Base-by-base conservation (phyloP, 1,140 invertebrate species). In the Tribolium castaneum region DNA sequence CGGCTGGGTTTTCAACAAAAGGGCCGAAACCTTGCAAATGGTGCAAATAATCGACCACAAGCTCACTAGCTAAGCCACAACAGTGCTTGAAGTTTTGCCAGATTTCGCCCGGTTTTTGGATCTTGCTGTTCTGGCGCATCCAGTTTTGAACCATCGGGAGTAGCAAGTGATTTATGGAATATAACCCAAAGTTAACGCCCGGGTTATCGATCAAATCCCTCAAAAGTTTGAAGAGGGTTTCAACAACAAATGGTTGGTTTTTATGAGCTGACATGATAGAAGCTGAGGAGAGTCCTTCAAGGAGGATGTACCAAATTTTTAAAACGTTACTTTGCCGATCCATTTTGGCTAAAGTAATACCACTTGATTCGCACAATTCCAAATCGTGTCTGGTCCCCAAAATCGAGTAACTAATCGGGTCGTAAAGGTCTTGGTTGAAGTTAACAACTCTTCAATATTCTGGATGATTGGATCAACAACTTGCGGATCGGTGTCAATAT, bases 11-110 rank as follows among this genome's bases (percentile, higher is more conserved):
- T 85, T 90, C 88, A 84, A 66, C 88, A 87, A 14, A 13, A 72
- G 45, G 62, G n/a, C 79, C 72, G 13, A 34, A 39, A 45, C 90
- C 90, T 84, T 91, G 89, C 25, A 93, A 85, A 73, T 90, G 87
- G 7, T 87, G 87, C 25, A 95, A 85, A 82, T 95, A 96, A 84
- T 96, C 92, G 0, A 98, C 96, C n/a, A 97, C 92, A 25, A 97
- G 88, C 84, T 98, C 96, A 3, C 95, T 96, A 19, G 94, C 94
- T 82, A 97, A 92, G 9, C 97, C 96, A 85, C 95, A 97, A 83
- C 95, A 97, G 83, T 98, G 96, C 84, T 97, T 98, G 83, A 97
- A 98, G 86, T 96, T 97, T 50, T 94, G 91, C 93, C 93, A 79
- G 93, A 92, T 90, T 80, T 94, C 92, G 92, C 92, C 94, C 1